Conservation (phyloP, 2,797 vertebrate species). For the Vireo griseus region DNA sequence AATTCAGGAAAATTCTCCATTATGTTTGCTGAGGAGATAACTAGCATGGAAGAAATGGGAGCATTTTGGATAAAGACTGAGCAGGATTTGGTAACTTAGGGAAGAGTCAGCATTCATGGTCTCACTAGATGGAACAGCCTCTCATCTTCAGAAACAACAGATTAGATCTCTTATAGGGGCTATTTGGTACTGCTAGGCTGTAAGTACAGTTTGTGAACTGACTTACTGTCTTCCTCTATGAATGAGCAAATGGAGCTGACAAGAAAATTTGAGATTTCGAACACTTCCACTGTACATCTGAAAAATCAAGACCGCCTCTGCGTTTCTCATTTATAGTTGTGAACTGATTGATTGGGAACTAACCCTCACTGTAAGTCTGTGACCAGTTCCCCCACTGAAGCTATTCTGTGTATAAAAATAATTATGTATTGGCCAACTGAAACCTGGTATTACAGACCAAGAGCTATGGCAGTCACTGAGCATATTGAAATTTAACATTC, state of each 20-base stretch:
- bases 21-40: neutral
- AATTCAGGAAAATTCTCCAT: neutral
- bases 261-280: neutral
- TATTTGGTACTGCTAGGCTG: neutral
- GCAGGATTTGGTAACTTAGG: neutral
- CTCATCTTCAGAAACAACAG: neutral
- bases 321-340: neutral
- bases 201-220: neutral
- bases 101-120: accelerated
- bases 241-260: neutral
- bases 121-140: neutral
- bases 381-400: neutral
- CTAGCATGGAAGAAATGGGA: neutral
- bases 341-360: neutral
- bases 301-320: neutral
- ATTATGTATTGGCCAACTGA: neutral
- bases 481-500: neutral
- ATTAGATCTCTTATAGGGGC: neutral
- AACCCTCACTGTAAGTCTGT: neutral
- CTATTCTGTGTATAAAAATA: neutral
- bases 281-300: neutral
- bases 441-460: neutral
- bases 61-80: neutral
- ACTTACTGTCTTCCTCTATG: neutral
- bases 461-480: neutral